Conservation (phyloP, 1,140 invertebrate species). For the Aphaenogaster floridana region DNA sequence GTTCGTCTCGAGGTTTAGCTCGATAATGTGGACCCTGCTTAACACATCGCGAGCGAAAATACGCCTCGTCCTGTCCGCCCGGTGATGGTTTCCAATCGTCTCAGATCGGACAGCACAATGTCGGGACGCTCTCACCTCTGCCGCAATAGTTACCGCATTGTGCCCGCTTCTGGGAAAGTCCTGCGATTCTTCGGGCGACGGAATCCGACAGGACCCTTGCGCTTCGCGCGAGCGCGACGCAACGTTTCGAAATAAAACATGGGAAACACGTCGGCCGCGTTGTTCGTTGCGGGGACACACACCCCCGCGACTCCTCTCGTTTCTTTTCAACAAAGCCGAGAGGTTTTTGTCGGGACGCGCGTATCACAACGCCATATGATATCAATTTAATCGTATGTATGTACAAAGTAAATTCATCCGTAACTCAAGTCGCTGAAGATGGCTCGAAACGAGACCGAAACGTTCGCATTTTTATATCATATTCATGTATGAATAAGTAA, state of each 20-base stretch:
- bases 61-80: not conserved
- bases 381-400: not conserved
- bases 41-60: not conserved
- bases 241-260: constrained; percentile 47
- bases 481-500: too few species aligned
- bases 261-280: constrained; percentile 21
- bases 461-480: too few species aligned
- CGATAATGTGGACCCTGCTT: too few species aligned
- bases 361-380: not conserved
- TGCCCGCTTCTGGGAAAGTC: constrained; percentile 12
- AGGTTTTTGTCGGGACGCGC: not conserved
- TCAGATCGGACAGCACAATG: constrained; percentile 18
- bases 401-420: not conserved
- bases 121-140: constrained; percentile 19
- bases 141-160: constrained; percentile 30
- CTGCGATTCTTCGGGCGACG: constrained; percentile 32
- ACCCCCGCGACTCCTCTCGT: not conserved
- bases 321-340: constrained; percentile 4
- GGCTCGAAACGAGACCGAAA: too few species aligned
- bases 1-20: too few species aligned
- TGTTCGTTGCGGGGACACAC: constrained; percentile 21
- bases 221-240: not conserved
- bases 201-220: not conserved
- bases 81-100: not conserved
- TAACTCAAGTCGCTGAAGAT: too few species aligned